Base-by-base conservation (phyloP, 2,113 vertebrate species). In the Peucedramus taeniatus region DNA sequence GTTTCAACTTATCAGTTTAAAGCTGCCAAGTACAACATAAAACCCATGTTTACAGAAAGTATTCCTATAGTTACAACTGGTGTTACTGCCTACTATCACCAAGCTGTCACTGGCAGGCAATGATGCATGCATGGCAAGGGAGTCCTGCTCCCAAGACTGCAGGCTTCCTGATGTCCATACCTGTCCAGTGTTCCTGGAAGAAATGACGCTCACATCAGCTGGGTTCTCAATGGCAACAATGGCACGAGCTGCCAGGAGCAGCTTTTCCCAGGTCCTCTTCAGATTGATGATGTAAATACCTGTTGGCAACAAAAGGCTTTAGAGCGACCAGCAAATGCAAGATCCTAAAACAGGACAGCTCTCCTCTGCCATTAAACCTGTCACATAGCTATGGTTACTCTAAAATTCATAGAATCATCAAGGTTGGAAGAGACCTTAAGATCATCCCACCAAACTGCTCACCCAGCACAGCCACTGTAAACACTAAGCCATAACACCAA, bases 221-320 rank as follows among this genome's bases (percentile, higher is more conserved):
- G 99, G 99, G 84, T 99, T 99, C 96, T 99, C 99, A 87, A 99
- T 99, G 81, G 99, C 99, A 85, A 99, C 99, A 40, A 99, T 99
- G 76, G 99, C 99, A 60, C 99, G 99, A 44, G 99, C 99, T 23
- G 99, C 99, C 91, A 99, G 91, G 13, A 99, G 98, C 15, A 99
- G 99, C 96, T 99, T 99, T 90, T 99, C 99, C 99, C 99, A 99
- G 33, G 99, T 99, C 88, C 99, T 99, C 98, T 99, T 99, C 96
- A 99, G 96, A 63, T 99, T 99, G 45, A 99, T 99, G 91, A 99
- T 99, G 89, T 99, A 99, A 96, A 99, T 99, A 96, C 99, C 99
- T 99, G 90, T 68, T 15, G 20, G 28, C 28, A 12, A 75, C 7
- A 91, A 10, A 33, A 45, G 1, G 18, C 21, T 79, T 39, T 33